These are phyloP conservation scores for Sylvilagus floridanus DNA, from an alignment of 2,797 vertebrate species.

Conservation along the genomic window DNA sequence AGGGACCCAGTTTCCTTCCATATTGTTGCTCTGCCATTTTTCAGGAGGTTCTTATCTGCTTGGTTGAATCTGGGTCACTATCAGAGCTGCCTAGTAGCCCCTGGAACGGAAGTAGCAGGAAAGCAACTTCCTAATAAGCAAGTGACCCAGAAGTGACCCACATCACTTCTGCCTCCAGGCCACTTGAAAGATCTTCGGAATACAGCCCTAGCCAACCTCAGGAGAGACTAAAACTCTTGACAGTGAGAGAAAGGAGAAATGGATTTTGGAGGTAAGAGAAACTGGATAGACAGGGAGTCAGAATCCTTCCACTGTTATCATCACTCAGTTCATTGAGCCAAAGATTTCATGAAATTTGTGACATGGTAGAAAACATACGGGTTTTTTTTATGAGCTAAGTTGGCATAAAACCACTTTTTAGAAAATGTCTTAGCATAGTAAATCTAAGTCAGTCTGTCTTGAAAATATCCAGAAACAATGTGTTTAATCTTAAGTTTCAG, in stretches of 20 bases:
- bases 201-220: background rate
- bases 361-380: background rate
- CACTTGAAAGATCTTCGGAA: background rate
- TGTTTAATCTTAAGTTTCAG: background rate
- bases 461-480: constrained; percentile 28
- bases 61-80: background rate
- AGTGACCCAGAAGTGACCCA: background rate
- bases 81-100: background rate
- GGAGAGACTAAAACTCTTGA: background rate
- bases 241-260: background rate
- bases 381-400: background rate
- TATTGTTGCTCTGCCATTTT: background rate
- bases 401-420: constrained; percentile 41
- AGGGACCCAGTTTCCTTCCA: background rate
- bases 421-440: background rate
- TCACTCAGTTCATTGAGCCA: constrained; percentile 31
- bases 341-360: constrained; percentile 18
- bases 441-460: background rate
- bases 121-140: background rate
- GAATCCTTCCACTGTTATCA: constrained; percentile 8
- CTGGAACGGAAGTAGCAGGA: background rate
- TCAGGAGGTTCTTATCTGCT: background rate
- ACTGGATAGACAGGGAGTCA: constrained; percentile 2
- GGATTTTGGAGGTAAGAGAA: background rate
- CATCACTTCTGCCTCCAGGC: background rate